phyloP scores from a whole-genome alignment of 2,888 invertebrate species.

The Eugnorisma glareosa region DNA sequence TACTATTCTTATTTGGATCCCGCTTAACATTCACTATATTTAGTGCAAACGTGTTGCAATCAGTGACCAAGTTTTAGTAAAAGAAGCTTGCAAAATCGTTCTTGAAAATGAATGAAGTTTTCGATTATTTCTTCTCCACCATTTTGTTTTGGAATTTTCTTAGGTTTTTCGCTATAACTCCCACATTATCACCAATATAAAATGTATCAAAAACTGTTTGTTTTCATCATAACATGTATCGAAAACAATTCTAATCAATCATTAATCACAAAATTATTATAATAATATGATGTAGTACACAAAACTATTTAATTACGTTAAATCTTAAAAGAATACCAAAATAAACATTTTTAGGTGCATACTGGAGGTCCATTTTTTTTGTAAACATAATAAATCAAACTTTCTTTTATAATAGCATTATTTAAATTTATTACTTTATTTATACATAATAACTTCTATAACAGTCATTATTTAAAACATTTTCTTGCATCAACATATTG shows the following conservation, averaged over 20 bases:
- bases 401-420: not conserved
- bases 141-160: not conserved
- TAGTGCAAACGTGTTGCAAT: not conserved
- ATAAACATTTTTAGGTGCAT: conserved; percentile 30
- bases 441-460: not conserved
- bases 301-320: conserved; percentile 21
- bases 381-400: not conserved
- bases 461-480: not conserved
- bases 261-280: conserved; percentile 18
- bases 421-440: not conserved
- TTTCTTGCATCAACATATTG: not conserved
- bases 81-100: conserved; percentile 23
- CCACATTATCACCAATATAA: conserved; percentile 4
- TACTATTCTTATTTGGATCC: too few species aligned
- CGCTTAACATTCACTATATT: not conserved
- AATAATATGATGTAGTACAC: conserved; percentile 23
- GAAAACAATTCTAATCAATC: conserved; percentile 5
- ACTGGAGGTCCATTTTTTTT: conserved; percentile 11
- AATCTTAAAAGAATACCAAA: conserved; percentile 29
- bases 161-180: not conserved
- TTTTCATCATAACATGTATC: not conserved
- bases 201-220: not conserved
- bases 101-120: not conserved
- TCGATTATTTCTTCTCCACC: not conserved
- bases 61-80: not conserved